Conservation (phyloP, 2,113 vertebrate species). For the Dascyllus trimaculatus region DNA sequence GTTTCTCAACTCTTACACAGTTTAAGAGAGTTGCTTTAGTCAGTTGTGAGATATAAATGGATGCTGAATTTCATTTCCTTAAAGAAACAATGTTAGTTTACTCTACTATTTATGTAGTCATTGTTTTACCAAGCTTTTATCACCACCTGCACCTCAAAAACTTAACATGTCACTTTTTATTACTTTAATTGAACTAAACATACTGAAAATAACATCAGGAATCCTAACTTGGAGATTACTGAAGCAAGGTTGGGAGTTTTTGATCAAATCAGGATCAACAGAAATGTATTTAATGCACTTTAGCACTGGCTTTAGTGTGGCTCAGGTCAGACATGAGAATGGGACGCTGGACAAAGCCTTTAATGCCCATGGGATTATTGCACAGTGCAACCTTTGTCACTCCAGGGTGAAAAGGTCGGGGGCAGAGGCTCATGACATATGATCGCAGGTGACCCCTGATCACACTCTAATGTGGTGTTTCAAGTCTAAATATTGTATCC, state of each 20-base stretch:
- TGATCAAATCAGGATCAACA: neutral
- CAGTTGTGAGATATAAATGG: too few species aligned
- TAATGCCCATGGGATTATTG: constrained; percentile 66
- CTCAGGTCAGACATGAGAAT: constrained; percentile 36
- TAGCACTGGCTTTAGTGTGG: neutral
- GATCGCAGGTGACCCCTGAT: constrained; percentile 16
- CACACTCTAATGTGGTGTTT: neutral
- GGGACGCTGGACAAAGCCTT: constrained; percentile 54
- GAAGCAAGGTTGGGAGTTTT: neutral
- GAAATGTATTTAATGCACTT: constrained; percentile 14
- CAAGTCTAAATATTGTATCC: constrained; percentile 8
- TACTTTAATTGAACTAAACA: too few species aligned
- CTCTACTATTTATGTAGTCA: too few species aligned
- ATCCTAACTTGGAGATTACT: neutral
- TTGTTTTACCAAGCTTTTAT: too few species aligned
- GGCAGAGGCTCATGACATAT: constrained; percentile 25
- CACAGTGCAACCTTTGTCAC: constrained; percentile 18
- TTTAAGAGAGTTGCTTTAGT: too few species aligned
- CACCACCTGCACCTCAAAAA: too few species aligned
- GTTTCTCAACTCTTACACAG: too few species aligned
- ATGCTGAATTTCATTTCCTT: too few species aligned
- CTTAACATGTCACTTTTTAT: too few species aligned
- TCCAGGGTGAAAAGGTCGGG: constrained; percentile 60
- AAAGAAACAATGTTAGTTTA: too few species aligned
- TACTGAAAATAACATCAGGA: neutral